A percentile compares a stretch with the other conserved stretches of the same genome.
Evolutionary conservation across 2,113 vertebrate species (phyloP).

Genomic region (Myxocyprinus asiaticus): DNA sequence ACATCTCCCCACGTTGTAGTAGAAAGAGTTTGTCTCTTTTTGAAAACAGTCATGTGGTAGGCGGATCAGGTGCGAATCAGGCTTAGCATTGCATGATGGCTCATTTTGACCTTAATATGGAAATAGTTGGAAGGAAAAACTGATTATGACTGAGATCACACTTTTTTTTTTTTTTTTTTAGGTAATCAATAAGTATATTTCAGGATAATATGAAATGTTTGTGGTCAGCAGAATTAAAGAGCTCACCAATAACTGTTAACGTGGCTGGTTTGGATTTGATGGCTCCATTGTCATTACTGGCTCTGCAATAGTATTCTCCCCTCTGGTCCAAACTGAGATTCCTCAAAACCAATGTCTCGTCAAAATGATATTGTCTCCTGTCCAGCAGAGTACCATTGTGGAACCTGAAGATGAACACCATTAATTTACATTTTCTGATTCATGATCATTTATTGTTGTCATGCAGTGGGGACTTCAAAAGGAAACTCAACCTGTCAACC

Average conservation of each 20-base stretch:
- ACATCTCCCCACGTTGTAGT: conserved; percentile 89
- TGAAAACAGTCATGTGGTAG: conserved; percentile 94
- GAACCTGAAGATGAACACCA: conserved; percentile 77
- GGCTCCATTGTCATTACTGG: conserved; percentile 81
- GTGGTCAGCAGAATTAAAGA: background rate
- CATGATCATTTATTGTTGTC: background rate
- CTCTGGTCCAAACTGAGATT: conserved; percentile 79
- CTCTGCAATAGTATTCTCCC: conserved; percentile 92
- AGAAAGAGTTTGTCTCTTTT: conserved; percentile 85
- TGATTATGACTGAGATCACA: background rate
- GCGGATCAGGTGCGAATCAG: conserved; percentile 84
- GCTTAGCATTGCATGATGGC: conserved; percentile 80
- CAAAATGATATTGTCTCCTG: conserved; percentile 74
- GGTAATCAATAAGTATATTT: background rate
- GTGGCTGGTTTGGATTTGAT: conserved; percentile 83
- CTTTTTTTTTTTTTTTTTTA: background rate
- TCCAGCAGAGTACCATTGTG: conserved; percentile 87
- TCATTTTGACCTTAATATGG: conserved; percentile 75
- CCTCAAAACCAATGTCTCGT: conserved; percentile 84
- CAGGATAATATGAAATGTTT: background rate
- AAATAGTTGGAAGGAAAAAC: conserved; percentile 23
- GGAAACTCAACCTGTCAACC: background rate
- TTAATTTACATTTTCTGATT: background rate
- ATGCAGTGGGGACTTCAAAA: background rate
- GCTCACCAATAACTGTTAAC: conserved; percentile 84